phyloP scores from a whole-genome alignment of 1,140 invertebrate species.

The Aplysia californica region DNA sequence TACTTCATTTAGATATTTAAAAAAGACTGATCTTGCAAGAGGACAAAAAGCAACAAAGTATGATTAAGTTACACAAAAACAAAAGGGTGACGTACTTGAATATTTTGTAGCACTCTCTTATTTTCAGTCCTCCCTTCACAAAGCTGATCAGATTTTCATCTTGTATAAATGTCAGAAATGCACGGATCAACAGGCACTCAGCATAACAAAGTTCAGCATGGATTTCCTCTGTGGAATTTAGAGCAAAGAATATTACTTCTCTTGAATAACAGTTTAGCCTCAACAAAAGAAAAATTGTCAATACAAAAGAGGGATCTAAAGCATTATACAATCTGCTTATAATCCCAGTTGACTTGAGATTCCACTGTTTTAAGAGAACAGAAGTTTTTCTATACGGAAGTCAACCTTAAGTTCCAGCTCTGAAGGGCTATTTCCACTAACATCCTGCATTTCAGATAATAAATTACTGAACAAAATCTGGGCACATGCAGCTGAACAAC shows the following conservation, averaged over 20 bases:
- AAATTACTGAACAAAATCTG: too few species aligned
- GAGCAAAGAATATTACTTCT: too few species aligned
- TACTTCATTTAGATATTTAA: too few species aligned
- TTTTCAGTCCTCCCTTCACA: constrained; percentile 92
- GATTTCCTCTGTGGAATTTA: constrained; percentile 78
- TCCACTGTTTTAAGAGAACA: neutral
- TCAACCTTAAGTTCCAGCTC: neutral
- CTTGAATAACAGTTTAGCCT: too few species aligned
- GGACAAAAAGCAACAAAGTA: too few species aligned
- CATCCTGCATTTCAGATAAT: too few species aligned
- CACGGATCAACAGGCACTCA: constrained; percentile 87
- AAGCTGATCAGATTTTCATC: constrained; percentile 95
- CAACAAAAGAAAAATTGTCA: constrained; percentile 42
- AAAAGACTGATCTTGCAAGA: too few species aligned
- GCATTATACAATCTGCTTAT: too few species aligned
- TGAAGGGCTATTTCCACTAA: too few species aligned
- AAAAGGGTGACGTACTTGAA: constrained; percentile 81
- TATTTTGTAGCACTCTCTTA: constrained; percentile 89
- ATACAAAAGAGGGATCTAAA: neutral
- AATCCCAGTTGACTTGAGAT: neutral
- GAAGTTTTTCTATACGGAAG: neutral
- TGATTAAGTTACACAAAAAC: neutral
- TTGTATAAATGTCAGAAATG: constrained; percentile 91
- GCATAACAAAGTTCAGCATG: constrained; percentile 97
- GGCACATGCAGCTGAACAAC: too few species aligned